These are phyloP conservation scores for Drosophila pectinifera DNA, from an alignment of 1,140 invertebrate species.

Conservation along the genomic window DNA sequence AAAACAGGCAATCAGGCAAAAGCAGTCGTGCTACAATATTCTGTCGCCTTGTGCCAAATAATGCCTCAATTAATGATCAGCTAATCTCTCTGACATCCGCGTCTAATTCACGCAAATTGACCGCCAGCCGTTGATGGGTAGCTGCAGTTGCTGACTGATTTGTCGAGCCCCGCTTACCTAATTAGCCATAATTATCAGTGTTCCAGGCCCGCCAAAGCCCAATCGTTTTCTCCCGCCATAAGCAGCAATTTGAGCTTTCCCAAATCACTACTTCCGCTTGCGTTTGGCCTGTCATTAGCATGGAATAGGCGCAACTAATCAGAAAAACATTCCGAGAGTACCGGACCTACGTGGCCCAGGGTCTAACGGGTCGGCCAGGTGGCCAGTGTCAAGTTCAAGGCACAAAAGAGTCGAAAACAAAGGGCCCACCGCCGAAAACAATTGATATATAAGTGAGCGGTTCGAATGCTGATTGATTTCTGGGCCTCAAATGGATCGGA, in stretches of 20 bases:
- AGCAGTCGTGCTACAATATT: not conserved
- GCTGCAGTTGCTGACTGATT: conserved; percentile 30
- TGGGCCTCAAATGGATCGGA: conserved; percentile 50
- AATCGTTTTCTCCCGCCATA: conserved; percentile 26
- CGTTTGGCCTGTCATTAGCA: conserved; percentile 54
- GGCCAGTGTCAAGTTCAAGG: conserved; percentile 73
- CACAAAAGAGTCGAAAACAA: conserved; percentile 41
- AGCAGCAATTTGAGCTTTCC: conserved; percentile 59
- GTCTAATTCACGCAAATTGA: conserved; percentile 36
- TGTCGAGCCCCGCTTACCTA: conserved; percentile 41
- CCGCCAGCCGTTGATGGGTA: conserved; percentile 20
- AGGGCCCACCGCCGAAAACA: conserved; percentile 53
- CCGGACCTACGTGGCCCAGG: conserved; percentile 30
- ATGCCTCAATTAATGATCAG: conserved; percentile 19
- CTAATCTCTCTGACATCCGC: conserved; percentile 9
- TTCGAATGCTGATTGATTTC: conserved; percentile 72
- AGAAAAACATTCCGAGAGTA: conserved; percentile 46
- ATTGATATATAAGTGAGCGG: conserved; percentile 63
- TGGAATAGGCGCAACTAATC: conserved; percentile 57
- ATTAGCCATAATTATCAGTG: conserved; percentile 51
- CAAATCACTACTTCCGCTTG: conserved; percentile 58
- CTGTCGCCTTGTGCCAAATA: conserved; percentile 10
- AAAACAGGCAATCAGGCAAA: not conserved
- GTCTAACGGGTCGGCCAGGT: conserved; percentile 22
- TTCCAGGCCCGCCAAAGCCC: conserved; percentile 14